Base-by-base conservation (phyloP, 2,888 invertebrate genomes). In the Petrophora chlorosata region DNA sequence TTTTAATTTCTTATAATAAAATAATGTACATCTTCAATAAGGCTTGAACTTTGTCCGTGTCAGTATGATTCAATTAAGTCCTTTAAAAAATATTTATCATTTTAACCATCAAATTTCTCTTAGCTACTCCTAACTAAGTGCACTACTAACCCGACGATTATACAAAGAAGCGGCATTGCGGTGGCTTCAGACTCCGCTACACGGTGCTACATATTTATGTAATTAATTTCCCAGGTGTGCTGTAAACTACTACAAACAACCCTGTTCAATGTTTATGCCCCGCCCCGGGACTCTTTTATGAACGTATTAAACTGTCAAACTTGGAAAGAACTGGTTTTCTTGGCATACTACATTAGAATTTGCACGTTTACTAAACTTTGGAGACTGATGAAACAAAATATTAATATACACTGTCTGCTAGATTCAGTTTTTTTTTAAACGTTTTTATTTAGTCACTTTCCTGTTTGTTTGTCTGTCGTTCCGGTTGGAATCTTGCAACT, bases 211-310 rank as follows among this genome's bases (percentile, higher is more conserved):
- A 63, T 67, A 70, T 73, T 70, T 73, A 73, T 67, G 69, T 77
- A 75, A 79, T 80, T 74, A 79, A 79, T 79, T 80, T 80, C 79
- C 79, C 79, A 71, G 73, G 78, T 79, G 79, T 63, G 59, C 60
- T 61, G 69, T 79, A 78, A 79, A 77, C 74, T 74, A 73, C 67
- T 71, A 66, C 63, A 70, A 64, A 67, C 62, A 73, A 64, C 62
- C 63, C 59, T 56, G 60, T 69, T 73, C 66, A 57, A 60, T 67
- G 73, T 77, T 76, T 75, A 76, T 62, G 62, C 56, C 62, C 56
- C 65, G 60, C 63, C 61, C 56, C 48, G 28, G 57, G 65, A 63
- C 59, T 64, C 70, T 71, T 74, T 74, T 70, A 75, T 63, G 71
- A 61, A 67, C 64, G 52, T 62, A 67, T 67, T 64, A 49, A 65